phyloP scores from a whole-genome alignment of 2,888 invertebrate genomes.

The Brenthis hecate region DNA sequence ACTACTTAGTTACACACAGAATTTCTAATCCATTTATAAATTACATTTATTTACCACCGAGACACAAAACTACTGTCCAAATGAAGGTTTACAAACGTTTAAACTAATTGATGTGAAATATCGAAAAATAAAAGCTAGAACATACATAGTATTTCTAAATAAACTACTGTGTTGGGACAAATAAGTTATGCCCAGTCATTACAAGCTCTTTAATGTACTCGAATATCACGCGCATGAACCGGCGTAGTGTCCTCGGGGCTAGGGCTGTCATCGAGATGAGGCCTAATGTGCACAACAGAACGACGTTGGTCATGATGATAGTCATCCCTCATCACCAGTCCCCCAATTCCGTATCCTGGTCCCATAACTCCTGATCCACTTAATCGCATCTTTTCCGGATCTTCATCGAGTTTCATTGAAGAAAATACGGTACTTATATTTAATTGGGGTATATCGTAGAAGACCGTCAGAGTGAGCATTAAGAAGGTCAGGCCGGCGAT shows the following conservation, averaged over 20 bases:
- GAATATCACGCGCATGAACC: conserved; percentile 81
- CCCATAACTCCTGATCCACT: conserved; percentile 79
- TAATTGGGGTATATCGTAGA: conserved; percentile 94
- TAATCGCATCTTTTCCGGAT: conserved; percentile 86
- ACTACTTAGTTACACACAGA: conserved; percentile 13
- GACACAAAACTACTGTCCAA: conserved; percentile 8
- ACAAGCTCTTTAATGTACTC: conserved; percentile 70
- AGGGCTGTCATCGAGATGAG: conserved; percentile 85
- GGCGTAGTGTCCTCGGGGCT: conserved; percentile 87
- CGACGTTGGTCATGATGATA: conserved; percentile 78
- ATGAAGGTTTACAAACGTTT: neutral
- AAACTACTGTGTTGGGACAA: neutral
- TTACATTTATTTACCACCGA: conserved; percentile 7
- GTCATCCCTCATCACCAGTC: conserved; percentile 74
- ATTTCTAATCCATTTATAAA: neutral
- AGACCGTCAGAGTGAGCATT: conserved; percentile 91
- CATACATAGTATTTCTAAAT: neutral
- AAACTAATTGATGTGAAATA: neutral
- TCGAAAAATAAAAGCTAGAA: neutral
- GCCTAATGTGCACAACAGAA: conserved; percentile 85
- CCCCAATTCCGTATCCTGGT: conserved; percentile 74
- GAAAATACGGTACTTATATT: conserved; percentile 91
- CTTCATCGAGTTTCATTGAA: conserved; percentile 81
- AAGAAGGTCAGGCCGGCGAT: conserved; percentile 90
- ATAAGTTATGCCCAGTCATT: neutral